A percentile compares a stretch with the other conserved stretches of the same genome.
phyloP scores from a whole-genome alignment of 2,888 invertebrate species.

The Sisyra nigra region DNA sequence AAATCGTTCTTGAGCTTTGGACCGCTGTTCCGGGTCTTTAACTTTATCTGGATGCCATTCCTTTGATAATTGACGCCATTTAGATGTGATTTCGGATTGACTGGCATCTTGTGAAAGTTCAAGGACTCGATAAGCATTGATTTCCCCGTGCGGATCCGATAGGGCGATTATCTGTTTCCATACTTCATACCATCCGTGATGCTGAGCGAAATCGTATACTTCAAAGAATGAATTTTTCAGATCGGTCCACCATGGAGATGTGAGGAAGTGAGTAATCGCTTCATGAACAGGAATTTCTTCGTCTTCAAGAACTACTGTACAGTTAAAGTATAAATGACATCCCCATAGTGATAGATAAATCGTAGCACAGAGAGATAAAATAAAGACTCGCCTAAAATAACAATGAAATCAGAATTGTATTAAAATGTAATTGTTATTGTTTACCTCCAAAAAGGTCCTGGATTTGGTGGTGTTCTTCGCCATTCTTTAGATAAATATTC shows the following conservation, averaged over 20 bases:
- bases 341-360: constrained; percentile 59
- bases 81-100: constrained; percentile 70
- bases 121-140: constrained; percentile 73
- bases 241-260: constrained; percentile 79
- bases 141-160: constrained; percentile 81
- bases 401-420: too few relatives aligned
- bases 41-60: constrained; percentile 88
- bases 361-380: constrained; percentile 42
- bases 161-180: constrained; percentile 76
- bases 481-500: constrained; percentile 65
- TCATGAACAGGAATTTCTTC: constrained; percentile 79
- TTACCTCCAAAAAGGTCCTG: constrained; percentile 22
- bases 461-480: constrained; percentile 45
- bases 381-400: constrained; percentile 35
- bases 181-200: constrained; percentile 74
- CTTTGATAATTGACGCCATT: constrained; percentile 66
- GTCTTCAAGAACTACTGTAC: constrained; percentile 65
- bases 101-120: constrained; percentile 63
- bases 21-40: constrained; percentile 47
- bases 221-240: constrained; percentile 55
- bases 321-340: constrained; percentile 75
- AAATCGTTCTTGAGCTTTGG: constrained; percentile 69
- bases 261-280: constrained; percentile 77
- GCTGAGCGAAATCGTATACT: constrained; percentile 60
- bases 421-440: too few relatives aligned